These are phyloP conservation scores for Muntiacus reevesi DNA, from an alignment of 2,113 vertebrate species.

Conservation along the genomic window DNA sequence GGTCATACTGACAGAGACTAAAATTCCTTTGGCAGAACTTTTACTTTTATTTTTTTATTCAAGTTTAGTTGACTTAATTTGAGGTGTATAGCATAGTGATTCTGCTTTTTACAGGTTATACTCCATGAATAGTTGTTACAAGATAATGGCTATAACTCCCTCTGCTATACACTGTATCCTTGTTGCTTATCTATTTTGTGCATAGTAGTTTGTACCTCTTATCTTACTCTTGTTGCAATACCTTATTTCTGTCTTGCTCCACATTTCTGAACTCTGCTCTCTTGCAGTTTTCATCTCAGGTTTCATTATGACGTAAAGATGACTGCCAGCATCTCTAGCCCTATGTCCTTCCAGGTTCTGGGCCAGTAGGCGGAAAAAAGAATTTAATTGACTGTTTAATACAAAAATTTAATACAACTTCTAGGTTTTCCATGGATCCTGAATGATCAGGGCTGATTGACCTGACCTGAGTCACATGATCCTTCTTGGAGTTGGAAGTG, in stretches of 20 bases:
- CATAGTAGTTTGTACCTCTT: not conserved
- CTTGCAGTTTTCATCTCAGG: not conserved
- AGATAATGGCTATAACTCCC: not conserved
- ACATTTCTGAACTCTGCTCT: not conserved
- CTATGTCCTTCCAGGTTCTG: not conserved
- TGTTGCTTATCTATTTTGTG: not conserved
- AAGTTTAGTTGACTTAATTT: not conserved
- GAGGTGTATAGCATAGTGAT: not conserved
- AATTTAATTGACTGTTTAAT: not conserved
- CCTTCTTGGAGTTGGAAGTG: not conserved
- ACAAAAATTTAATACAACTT: not conserved
- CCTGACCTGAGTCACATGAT: not conserved
- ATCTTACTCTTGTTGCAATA: not conserved
- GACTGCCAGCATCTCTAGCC: not conserved
- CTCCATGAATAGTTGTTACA: not conserved
- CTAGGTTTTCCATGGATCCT: not conserved
- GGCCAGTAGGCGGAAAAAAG: not conserved
- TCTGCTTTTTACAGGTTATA: not conserved
- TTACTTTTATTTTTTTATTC: not conserved
- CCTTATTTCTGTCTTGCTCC: not conserved
- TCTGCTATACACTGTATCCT: not conserved
- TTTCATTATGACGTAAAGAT: not conserved
- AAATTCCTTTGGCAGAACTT: not conserved
- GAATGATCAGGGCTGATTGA: not conserved
- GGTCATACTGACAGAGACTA: not conserved